phyloP scores from a whole-genome alignment of 2,113 vertebrate species.

The Tympanuchus pallidicinctus region DNA sequence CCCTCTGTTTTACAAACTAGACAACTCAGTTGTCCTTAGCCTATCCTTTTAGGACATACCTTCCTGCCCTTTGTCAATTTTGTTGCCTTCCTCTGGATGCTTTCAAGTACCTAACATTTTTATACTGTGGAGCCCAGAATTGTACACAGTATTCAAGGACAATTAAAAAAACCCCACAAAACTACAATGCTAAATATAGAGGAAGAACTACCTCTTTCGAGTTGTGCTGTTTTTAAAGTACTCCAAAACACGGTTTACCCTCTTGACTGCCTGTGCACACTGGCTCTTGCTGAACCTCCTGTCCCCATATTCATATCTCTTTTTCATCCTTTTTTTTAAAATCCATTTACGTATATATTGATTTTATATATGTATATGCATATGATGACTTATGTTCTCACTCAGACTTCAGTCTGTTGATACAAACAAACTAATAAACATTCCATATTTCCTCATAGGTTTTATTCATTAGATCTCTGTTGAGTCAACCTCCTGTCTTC shows the following conservation, averaged over 20 bases:
- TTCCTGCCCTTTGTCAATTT: no score
- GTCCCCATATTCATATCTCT: no score
- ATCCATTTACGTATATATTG: background rate
- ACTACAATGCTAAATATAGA: background rate
- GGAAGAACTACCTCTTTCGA: background rate
- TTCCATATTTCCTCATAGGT: background rate
- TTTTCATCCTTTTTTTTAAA: no score
- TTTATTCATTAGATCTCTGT: background rate
- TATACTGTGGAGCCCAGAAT: no score
- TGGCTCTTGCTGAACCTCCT: no score
- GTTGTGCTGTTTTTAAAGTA: background rate
- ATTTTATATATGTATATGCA: background rate
- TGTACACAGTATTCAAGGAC: background rate
- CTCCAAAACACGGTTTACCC: background rate
- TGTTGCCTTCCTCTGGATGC: no score
- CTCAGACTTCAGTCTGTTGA: background rate
- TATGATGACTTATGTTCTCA: background rate
- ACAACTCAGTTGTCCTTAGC: no score
- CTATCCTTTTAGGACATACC: no score
- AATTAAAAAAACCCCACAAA: no score
- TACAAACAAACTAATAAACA: background rate
- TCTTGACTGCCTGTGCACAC: background rate
- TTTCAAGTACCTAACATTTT: no score
- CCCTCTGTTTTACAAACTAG: no score
- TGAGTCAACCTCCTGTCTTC: background rate